Conservation (phyloP, 2,113 vertebrate species). For the Dromas ardeola region DNA sequence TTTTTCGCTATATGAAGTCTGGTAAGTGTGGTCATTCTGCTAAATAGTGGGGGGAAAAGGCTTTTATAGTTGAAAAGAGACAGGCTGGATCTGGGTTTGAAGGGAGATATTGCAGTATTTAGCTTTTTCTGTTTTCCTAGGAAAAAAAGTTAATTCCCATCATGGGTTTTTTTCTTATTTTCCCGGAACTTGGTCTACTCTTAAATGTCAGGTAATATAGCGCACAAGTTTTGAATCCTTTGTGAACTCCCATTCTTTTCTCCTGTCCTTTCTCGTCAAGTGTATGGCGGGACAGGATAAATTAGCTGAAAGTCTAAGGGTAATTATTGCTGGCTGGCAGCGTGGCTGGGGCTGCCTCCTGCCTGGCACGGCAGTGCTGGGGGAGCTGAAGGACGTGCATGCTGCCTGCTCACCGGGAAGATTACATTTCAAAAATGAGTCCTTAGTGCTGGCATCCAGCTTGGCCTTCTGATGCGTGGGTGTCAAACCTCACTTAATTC, state of each 20-base stretch:
- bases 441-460: background rate
- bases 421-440: background rate
- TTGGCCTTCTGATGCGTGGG: background rate
- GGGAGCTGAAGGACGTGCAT: background rate
- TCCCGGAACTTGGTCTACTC: background rate
- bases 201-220: background rate
- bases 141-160: background rate
- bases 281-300: background rate
- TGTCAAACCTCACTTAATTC: background rate
- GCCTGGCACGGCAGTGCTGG: accelerated
- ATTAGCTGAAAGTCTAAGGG: background rate
- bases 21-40: background rate
- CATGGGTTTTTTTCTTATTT: background rate
- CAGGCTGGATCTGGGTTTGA: background rate
- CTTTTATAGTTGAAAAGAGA: background rate
- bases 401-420: background rate
- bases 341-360: background rate
- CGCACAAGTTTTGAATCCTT: background rate
- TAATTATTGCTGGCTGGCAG: background rate
- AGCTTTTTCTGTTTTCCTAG: background rate
- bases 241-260: background rate
- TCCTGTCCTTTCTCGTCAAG: background rate
- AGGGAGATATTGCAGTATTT: background rate
- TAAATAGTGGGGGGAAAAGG: background rate
- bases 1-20: background rate